Base-by-base conservation (phyloP, 2,888 invertebrate species). In the Litoditis marina region DNA sequence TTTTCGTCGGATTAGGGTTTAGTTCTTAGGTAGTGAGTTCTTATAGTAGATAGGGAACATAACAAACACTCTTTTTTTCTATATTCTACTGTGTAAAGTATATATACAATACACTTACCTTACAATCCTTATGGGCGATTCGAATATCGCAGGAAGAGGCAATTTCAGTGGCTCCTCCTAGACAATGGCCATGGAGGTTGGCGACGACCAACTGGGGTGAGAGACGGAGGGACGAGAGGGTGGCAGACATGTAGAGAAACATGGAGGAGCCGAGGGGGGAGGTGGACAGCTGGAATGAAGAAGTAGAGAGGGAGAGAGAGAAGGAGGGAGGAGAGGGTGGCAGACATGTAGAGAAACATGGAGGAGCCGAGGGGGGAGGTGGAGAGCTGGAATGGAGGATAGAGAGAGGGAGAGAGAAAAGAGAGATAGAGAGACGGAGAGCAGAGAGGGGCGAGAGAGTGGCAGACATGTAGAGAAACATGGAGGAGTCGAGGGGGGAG, bases 81-180 rank as follows among this genome's bases (percentile, higher is more conserved):
- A n/a, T n/a, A n/a, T n/a, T n/a, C n/a, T n/a, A n/a, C n/a, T n/a
- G n/a, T n/a, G n/a, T n/a, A n/a, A n/a, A n/a, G n/a, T n/a, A n/a
- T n/a, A n/a, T n/a, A n/a, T n/a, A n/a, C n/a, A n/a, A n/a, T n/a
- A n/a, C n/a, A 39, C 44, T 25, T 7, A 59, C 53, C 31, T 68
- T 73, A 2, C 68, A 56, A 27, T 52, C 44, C 22, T 53, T 51
- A 51, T 65, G 65, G 32, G 70, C 73, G 27, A 73, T 63, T 16
- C 73, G 65, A 56, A 73, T 67, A 42, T 73, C 70, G 39, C 68
- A 54, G 1, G 70, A 47, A 8, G 67, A 65, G 52, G 66, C 68
- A 11, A 73, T 69, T 56, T 73, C 73, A 0, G 70, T 73, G 53
- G 67, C 70, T 60, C 73, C 73, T 4, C 73, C 73, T 4, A 73